Conservation (phyloP, 37 sponge, comb jelly and placozoan species). For the Cliona cf. orientalis region DNA sequence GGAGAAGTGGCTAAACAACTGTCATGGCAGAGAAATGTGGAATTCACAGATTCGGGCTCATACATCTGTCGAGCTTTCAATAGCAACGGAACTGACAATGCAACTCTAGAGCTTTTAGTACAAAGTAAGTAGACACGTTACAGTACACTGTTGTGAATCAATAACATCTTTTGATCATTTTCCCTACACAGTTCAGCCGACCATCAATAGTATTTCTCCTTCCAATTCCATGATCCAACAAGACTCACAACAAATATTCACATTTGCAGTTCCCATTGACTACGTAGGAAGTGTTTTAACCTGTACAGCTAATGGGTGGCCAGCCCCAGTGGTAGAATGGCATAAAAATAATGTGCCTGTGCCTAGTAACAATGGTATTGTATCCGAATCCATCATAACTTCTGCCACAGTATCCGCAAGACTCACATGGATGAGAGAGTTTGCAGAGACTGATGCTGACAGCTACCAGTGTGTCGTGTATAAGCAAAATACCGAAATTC, state of each 20-base stretch:
- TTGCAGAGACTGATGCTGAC: neutral
- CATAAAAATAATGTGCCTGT: too few species aligned
- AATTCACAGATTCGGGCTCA: conserved; percentile 23
- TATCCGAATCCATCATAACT: neutral
- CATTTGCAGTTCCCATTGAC: conserved; percentile 8
- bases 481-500: neutral
- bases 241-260: neutral
- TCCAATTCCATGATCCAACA: neutral
- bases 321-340: conserved; percentile 9
- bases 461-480: conserved; percentile 2
- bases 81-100: neutral
- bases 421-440: neutral
- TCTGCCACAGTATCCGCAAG: neutral
- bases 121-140: conserved; percentile 13
- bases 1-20: too few species aligned
- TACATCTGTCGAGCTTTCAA: conserved; percentile 22
- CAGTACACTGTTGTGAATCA: neutral
- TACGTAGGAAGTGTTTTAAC: conserved; percentile 23
- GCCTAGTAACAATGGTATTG: too few species aligned
- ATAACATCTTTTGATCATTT: neutral
- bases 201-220: conserved; percentile 11
- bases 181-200: conserved; percentile 12
- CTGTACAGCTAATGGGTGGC: conserved; percentile 36
- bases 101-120: conserved; percentile 12
- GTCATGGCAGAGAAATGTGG: conserved; percentile 3